phyloP scores from a whole-genome alignment of 2,797 vertebrate species.

The Etheostoma nigrum region DNA sequence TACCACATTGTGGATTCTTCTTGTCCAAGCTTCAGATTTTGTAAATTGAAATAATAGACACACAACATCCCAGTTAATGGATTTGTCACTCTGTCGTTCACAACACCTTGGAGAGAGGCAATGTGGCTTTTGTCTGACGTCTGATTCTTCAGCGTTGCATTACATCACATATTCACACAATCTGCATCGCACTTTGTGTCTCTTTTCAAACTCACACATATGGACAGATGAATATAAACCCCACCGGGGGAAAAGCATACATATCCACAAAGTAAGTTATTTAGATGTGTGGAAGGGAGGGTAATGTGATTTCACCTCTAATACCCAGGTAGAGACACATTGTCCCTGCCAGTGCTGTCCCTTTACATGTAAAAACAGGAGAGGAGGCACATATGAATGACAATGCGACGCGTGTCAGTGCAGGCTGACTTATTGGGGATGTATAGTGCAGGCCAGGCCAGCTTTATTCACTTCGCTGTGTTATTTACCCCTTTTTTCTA shows the following conservation, averaged over 20 bases:
- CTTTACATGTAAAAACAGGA: conserved; percentile 73
- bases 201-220: conserved; percentile 28
- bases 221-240: conserved; percentile 39
- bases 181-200: conserved; percentile 32
- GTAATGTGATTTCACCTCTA: conserved; percentile 76
- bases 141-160: conserved; percentile 60
- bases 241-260: conserved; percentile 29
- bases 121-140: conserved; percentile 48
- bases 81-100: conserved; percentile 61
- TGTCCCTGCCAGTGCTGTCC: conserved; percentile 61
- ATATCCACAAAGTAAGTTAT: conserved; percentile 68
- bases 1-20: conserved; percentile 8
- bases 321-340: conserved; percentile 74
- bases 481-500: conserved; percentile 80
- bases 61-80: conserved; percentile 67
- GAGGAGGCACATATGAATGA: conserved; percentile 77
- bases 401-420: conserved; percentile 73
- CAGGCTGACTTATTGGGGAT: conserved; percentile 75
- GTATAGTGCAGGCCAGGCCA: conserved; percentile 59
- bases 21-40: conserved; percentile 25
- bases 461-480: conserved; percentile 68
- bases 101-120: conserved; percentile 40
- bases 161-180: conserved; percentile 40
- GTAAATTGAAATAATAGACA: conserved; percentile 29
- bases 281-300: conserved; percentile 64